Evolutionary conservation across 2,797 vertebrate genomes (phyloP).

Genomic region (Silurus lanzhouensis): DNA sequence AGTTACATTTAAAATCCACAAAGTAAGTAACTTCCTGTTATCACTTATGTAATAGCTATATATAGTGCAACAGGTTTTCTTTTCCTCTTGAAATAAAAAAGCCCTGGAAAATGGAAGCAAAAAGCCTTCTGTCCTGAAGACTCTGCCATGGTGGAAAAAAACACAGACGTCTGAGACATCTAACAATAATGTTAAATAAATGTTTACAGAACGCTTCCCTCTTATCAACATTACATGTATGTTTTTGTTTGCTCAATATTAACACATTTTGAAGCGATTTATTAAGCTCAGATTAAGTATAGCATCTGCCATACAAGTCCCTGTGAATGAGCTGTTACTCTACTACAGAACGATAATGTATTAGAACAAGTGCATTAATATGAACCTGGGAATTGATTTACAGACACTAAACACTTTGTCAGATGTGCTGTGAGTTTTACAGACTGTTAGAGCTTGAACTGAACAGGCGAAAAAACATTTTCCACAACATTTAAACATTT

Average conservation of each 20-base stretch:
- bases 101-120: not conserved
- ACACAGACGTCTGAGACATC: not conserved
- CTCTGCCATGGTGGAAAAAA: not conserved
- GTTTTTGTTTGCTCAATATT: not conserved
- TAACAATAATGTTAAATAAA: not conserved
- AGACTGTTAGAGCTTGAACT: constrained; percentile 2
- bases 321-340: not conserved
- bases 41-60: not conserved
- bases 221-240: not conserved
- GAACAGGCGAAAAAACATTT: not conserved
- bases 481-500: not conserved
- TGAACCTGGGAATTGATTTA: not conserved
- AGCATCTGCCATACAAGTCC: not conserved
- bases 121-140: not conserved
- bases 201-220: not conserved
- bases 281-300: not conserved
- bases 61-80: not conserved
- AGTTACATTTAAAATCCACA: not conserved
- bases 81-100: not conserved
- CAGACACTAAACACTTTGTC: not conserved
- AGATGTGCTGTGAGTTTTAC: not conserved
- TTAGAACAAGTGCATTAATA: not conserved
- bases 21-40: not conserved
- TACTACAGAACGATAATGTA: not conserved
- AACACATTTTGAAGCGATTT: not conserved